These are phyloP conservation scores for Chlorops oryzae DNA, from an alignment of 1,140 invertebrate genomes.

Conservation along the genomic window DNA sequence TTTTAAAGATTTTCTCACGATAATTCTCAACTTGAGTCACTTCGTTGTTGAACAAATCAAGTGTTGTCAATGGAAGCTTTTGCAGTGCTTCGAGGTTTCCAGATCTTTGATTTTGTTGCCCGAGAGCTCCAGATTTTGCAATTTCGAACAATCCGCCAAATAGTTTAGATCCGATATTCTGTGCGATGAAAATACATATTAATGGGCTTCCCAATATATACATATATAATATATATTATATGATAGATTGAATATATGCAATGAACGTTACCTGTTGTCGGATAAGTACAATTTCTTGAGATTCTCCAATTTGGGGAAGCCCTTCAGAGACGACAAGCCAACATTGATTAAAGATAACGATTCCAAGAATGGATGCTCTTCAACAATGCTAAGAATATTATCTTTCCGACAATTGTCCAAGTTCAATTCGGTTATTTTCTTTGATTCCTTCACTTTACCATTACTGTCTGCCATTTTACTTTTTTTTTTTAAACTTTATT, in stretches of 20 bases:
- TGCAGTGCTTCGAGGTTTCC: constrained; percentile 78
- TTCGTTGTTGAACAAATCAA: constrained; percentile 94
- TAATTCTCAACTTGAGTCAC: constrained; percentile 82
- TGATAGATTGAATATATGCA: too few relatives aligned
- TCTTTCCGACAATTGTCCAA: constrained; percentile 90
- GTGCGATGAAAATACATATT: constrained; percentile 19
- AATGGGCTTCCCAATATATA: too few relatives aligned
- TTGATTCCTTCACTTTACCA: too few relatives aligned
- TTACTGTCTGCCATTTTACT: too few relatives aligned
- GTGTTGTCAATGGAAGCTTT: constrained; percentile 75
- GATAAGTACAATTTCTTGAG: constrained; percentile 65
- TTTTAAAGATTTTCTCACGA: constrained; percentile 83
- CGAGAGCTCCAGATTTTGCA: constrained; percentile 85
- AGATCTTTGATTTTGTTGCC: constrained; percentile 93
- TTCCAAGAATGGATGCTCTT: constrained; percentile 79
- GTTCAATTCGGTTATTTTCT: constrained; percentile 89
- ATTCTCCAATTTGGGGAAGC: constrained; percentile 81
- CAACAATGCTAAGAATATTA: constrained; percentile 78
- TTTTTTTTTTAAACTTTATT: too few relatives aligned
- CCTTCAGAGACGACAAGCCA: constrained; percentile 84
- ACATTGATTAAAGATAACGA: constrained; percentile 87
- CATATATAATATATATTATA: too few relatives aligned
- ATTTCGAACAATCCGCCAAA: constrained; percentile 73
- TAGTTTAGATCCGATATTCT: constrained; percentile 81
- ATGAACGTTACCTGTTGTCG: constrained; percentile 67